Conservation (phyloP, 2,888 invertebrate species). For the Callimorpha dominula region DNA sequence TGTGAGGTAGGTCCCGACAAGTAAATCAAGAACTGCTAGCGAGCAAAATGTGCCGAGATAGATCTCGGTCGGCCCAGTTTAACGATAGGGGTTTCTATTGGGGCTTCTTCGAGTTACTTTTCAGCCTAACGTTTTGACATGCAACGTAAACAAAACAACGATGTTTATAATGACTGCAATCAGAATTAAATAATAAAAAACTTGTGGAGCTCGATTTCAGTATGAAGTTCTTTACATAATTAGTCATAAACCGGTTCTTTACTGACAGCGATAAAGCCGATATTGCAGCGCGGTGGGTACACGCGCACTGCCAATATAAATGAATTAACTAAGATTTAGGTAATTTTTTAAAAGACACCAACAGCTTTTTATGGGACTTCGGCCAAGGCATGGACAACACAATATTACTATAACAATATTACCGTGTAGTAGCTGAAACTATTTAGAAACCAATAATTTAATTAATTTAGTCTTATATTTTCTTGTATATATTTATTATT, state of each 20-base stretch:
- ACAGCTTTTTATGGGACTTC: too few relatives aligned
- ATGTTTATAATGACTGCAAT: constrained; percentile 28
- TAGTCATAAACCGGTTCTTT: constrained; percentile 48
- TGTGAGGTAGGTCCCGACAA: too few relatives aligned
- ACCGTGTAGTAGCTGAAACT: too few relatives aligned
- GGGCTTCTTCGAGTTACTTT: constrained; percentile 3
- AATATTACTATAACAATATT: too few relatives aligned
- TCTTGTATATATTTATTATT: too few relatives aligned
- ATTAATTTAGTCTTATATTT: too few relatives aligned
- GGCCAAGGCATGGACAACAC: too few relatives aligned
- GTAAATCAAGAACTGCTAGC: too few relatives aligned
- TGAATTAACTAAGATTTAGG: constrained; percentile 23
- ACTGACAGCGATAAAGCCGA: constrained; percentile 23
- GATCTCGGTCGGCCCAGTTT: too few relatives aligned
- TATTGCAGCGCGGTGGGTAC: constrained; percentile 23
- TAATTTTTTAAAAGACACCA: neutral
- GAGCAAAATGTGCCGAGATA: too few relatives aligned
- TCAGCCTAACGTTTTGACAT: constrained; percentile 18
- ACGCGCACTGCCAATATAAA: constrained; percentile 26
- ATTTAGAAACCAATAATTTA: too few relatives aligned
- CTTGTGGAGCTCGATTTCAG: constrained; percentile 55
- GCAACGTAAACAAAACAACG: constrained; percentile 40
- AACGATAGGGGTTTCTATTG: too few relatives aligned
- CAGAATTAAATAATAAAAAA: constrained; percentile 44
- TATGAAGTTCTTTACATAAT: constrained; percentile 50